Percentiles rank a stretch among this genome's conserved stretches.
phyloP scores from a whole-genome alignment of 2,888 invertebrate species.

The Falcaria lacertinaria region DNA sequence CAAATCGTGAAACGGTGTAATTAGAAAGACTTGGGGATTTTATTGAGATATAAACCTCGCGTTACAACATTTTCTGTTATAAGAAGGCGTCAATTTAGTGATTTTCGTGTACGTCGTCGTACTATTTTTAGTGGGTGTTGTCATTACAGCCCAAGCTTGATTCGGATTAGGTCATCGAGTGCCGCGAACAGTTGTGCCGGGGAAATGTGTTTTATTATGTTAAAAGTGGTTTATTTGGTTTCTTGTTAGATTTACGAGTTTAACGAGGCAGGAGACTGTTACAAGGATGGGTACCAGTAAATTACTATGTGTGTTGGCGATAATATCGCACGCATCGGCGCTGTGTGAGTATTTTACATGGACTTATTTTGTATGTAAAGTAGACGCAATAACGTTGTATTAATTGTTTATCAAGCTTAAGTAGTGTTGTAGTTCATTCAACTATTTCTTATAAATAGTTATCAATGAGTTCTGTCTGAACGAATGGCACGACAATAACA shows the following conservation, averaged over 20 bases:
- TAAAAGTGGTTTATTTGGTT: constrained; percentile 62
- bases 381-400: constrained; percentile 10
- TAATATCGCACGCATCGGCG: constrained; percentile 59
- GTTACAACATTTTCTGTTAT: constrained; percentile 46
- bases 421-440: constrained; percentile 33
- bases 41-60: constrained; percentile 21
- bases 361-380: constrained; percentile 16
- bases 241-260: constrained; percentile 70
- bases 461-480: neutral
- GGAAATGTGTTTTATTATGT: constrained; percentile 56
- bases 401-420: constrained; percentile 12
- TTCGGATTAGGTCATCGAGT: constrained; percentile 77
- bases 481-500: no score
- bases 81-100: constrained; percentile 44
- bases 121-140: constrained; percentile 82
- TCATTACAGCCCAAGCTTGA: constrained; percentile 64
- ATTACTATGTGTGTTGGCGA: constrained; percentile 58
- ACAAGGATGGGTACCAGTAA: constrained; percentile 62
- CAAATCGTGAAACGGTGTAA: constrained; percentile 37
- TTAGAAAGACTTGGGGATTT: constrained; percentile 27
- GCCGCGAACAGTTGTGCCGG: constrained; percentile 72
- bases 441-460: constrained; percentile 24
- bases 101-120: constrained; percentile 70
- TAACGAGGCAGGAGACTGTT: constrained; percentile 47
- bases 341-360: constrained; percentile 58